These are phyloP conservation scores for Ataeniobius toweri DNA, from an alignment of 2,797 vertebrate species.

Conservation along the genomic window DNA sequence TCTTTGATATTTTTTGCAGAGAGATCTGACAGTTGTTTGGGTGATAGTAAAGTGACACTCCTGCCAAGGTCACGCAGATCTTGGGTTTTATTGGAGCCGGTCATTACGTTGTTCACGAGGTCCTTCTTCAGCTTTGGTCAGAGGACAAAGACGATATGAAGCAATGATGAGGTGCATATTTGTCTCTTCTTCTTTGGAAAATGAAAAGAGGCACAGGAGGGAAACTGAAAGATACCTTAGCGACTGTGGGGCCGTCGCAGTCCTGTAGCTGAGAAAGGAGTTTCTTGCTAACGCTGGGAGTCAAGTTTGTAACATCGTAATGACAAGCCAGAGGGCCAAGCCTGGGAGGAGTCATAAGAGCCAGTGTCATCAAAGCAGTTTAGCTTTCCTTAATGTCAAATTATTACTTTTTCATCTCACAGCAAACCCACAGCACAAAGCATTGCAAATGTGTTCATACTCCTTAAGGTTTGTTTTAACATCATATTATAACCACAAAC, in stretches of 20 bases:
- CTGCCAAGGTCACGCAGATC: constrained; percentile 44
- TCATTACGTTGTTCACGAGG: constrained; percentile 52
- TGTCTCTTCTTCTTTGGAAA: not conserved
- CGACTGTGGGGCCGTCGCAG: constrained; percentile 53
- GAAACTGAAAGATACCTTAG: constrained; percentile 59
- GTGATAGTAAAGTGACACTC: constrained; percentile 38
- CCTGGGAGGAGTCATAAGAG: constrained; percentile 48
- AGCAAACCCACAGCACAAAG: not conserved
- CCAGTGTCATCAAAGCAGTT: not conserved
- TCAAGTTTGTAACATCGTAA: constrained; percentile 41
- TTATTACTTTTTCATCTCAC: not conserved
- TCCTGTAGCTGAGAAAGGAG: constrained; percentile 64
- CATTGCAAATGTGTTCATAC: not conserved
- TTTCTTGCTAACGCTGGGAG: constrained; percentile 39
- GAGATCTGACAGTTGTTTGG: constrained; percentile 45
- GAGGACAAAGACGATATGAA: not conserved
- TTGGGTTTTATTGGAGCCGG: not conserved
- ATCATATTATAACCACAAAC: too few species aligned
- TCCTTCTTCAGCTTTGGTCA: constrained; percentile 64
- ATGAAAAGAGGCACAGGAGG: not conserved
- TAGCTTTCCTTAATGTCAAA: not conserved
- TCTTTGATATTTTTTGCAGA: constrained; percentile 17
- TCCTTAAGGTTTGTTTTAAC: not conserved
- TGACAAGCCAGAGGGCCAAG: constrained; percentile 75
- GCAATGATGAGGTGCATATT: not conserved